Conservation (phyloP, 1,140 invertebrate species). For the Argopecten irradians region DNA sequence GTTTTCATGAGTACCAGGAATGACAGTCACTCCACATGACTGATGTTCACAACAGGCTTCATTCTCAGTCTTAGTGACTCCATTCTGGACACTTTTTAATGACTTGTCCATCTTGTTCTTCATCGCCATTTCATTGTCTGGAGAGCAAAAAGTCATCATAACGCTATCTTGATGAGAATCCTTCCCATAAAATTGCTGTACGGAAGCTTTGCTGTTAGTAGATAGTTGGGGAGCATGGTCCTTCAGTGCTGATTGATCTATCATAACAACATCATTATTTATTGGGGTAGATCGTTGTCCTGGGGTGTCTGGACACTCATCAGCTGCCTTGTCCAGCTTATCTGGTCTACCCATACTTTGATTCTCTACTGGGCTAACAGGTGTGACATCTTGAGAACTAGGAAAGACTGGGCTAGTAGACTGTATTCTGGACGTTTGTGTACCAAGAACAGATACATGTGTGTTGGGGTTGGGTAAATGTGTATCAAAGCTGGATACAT, state of each 20-base stretch:
- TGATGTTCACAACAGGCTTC: conserved; percentile 61
- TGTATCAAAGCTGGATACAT: not conserved
- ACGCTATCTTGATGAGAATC: not conserved
- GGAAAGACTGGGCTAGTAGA: not conserved
- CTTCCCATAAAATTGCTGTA: not conserved
- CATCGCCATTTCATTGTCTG: not conserved
- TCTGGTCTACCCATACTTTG: not conserved
- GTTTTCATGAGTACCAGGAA: conserved; percentile 64
- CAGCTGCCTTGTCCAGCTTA: not conserved
- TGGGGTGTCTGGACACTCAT: not conserved
- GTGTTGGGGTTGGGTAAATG: not conserved
- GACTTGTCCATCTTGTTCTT: not conserved
- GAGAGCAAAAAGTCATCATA: not conserved
- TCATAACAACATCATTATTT: not conserved
- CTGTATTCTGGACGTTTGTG: not conserved
- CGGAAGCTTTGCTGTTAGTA: not conserved
- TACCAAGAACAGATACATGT: not conserved
- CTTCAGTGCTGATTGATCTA: not conserved
- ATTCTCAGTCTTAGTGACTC: not conserved
- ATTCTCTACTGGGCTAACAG: not conserved
- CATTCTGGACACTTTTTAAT: not conserved
- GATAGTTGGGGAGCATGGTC: not conserved
- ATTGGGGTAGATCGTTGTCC: not conserved
- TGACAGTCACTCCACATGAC: conserved; percentile 67
- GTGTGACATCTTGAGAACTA: not conserved